Base-by-base conservation (phyloP, 2,888 invertebrate species). In the Monopis laevigella region DNA sequence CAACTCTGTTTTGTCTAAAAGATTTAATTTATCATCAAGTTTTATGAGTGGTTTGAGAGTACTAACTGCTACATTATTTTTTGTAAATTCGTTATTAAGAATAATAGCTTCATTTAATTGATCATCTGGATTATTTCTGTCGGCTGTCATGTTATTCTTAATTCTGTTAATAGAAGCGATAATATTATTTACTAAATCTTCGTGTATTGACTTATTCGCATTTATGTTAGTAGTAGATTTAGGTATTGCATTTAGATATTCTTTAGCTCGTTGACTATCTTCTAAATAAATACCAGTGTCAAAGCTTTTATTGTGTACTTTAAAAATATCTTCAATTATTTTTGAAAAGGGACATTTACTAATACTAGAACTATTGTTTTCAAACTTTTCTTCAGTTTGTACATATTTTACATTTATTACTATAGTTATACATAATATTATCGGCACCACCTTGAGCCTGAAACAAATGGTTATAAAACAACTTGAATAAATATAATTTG, bases 171-270 rank as follows among this genome's bases (percentile, higher is more conserved):
- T 80, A 17, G 78, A 74, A 30, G 65, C 70, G 35, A 80, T 80
- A 2, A 80, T 80, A 44, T 65, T 58, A 42, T 74, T 68, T 2
- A 80, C 64, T 43, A 78, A 48, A 46, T 71, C 66, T 42, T 75
- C 74, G 51, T 77, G 65, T 28, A 58, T 58, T 3, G 54, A 45
- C 44, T 55, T 55, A 41, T 67, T 61, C 3, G 55, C 52, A 35
- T 60, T 61, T 38, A 62, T 59, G 26, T 48, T 51, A 4, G 49
- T 51, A 13, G 65, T 61, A 1, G 67, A 55, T 62, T 81, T 74
- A 65, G 87, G 87, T 70, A 85, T 82, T 21, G 84, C 72, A 54
- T 84, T 65, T 7, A 75, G 43, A 26, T 88, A 56, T 80, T 82
- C 45, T 68, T 77, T 52, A 65, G 87, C 66, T 83, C 86, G 55